Conservation (phyloP, 2,797 vertebrate species). For the Pipistrellus pipistrellus region DNA sequence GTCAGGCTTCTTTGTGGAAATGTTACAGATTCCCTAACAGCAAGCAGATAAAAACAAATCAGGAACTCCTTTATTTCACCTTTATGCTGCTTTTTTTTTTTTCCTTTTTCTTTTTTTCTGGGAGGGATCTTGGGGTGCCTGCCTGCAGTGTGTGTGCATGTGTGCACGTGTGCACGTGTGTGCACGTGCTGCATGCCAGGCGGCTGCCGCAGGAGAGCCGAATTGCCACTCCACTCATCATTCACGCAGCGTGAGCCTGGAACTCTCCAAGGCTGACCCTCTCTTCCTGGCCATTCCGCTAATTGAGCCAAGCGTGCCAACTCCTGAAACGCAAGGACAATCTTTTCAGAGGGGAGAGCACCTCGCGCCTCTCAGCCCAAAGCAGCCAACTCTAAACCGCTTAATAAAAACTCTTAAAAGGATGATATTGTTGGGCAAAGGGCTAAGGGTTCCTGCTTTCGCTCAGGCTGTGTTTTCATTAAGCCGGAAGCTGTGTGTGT, state of each 20-base stretch:
- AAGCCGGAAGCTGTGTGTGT: slow-evolving; percentile 77
- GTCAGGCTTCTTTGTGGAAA: slow-evolving; percentile 57
- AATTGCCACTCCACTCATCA: slow-evolving; percentile 15
- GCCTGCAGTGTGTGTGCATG: rapidly evolving
- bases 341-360: slow-evolving; percentile 75
- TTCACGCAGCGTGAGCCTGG: neutral
- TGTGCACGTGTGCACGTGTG: neutral
- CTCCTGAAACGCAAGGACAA: slow-evolving; percentile 73
- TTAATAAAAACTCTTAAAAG: slow-evolving; percentile 88
- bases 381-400: slow-evolving; percentile 82
- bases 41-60: slow-evolving; percentile 65
- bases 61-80: slow-evolving; percentile 6
- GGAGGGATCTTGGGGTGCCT: neutral
- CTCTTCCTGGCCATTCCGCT: slow-evolving; percentile 67
- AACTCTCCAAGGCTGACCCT: slow-evolving; percentile 67
- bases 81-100: neutral
- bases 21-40: slow-evolving; percentile 69
- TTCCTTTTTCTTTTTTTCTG: neutral
- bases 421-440: slow-evolving; percentile 84
- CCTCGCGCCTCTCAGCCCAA: slow-evolving; percentile 83
- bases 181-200: neutral
- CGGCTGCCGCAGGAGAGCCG: slow-evolving; percentile 41
- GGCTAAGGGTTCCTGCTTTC: slow-evolving; percentile 75
- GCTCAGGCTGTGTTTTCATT: slow-evolving; percentile 85
- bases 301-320: slow-evolving; percentile 73